A percentile compares a stretch with the other conserved stretches of the same genome.
These are phyloP conservation scores for Drosophila repleta DNA, from an alignment of 1,140 invertebrate genomes.

Conservation along the genomic window DNA sequence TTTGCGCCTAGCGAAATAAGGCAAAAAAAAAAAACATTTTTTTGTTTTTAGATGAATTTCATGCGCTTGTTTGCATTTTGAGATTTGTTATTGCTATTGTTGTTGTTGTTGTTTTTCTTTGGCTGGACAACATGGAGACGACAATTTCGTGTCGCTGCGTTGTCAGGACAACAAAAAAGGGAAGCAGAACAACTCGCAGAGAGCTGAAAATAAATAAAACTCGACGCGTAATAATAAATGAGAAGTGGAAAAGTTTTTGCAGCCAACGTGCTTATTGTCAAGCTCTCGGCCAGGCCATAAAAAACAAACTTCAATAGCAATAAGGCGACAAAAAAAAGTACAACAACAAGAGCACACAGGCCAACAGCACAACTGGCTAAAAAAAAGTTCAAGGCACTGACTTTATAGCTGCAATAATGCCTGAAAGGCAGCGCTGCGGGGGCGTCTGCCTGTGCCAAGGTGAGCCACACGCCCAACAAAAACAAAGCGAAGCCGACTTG, in stretches of 20 bases:
- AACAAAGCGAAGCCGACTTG: slow-evolving; percentile 54
- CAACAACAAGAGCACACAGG: slow-evolving; percentile 45
- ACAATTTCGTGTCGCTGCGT: slow-evolving; percentile 67
- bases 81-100: slow-evolving; percentile 44
- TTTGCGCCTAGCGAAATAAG: slow-evolving; percentile 11
- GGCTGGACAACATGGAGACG: slow-evolving; percentile 41
- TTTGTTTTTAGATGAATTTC: slow-evolving; percentile 51
- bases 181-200: slow-evolving; percentile 21
- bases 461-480: slow-evolving; percentile 61
- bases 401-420: slow-evolving; percentile 81
- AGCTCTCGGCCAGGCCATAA: slow-evolving; percentile 78
- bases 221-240: slow-evolving; percentile 76
- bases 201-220: slow-evolving; percentile 24
- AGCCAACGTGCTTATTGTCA: slow-evolving; percentile 79
- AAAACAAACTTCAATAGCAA: slow-evolving; percentile 81
- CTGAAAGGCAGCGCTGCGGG: slow-evolving; percentile 17
- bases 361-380: slow-evolving; percentile 58
- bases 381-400: slow-evolving; percentile 79
- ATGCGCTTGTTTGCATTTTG: slow-evolving; percentile 61
- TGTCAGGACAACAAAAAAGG: slow-evolving; percentile 65
- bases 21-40: neutral
- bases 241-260: slow-evolving; percentile 80
- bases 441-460: slow-evolving; percentile 38
- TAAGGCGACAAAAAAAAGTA: slow-evolving; percentile 70
- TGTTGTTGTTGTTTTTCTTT: slow-evolving; percentile 11